Evolutionary conservation across 2,888 invertebrate genomes (phyloP).

Genomic region (Troides oblongomaculatus): DNA sequence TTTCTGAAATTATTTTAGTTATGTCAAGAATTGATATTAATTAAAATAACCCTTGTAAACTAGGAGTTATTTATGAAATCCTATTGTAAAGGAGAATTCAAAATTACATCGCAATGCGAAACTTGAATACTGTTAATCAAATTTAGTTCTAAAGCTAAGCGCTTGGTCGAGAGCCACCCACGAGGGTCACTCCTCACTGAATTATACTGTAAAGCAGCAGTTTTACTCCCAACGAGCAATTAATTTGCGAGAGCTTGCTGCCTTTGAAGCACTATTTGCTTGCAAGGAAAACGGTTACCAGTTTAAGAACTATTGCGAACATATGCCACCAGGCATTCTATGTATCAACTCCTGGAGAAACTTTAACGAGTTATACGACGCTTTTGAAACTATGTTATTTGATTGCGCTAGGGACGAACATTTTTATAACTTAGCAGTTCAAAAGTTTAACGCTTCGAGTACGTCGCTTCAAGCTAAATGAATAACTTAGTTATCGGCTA

Average conservation of each 20-base stretch:
- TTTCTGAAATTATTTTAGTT: too few relatives aligned
- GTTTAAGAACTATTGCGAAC: conserved; percentile 48
- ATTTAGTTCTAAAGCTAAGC: conserved; percentile 36
- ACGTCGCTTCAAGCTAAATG: too few relatives aligned
- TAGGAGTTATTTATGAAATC: neutral
- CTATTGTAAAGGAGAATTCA: neutral
- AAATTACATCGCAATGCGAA: neutral
- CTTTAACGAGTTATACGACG: conserved; percentile 21
- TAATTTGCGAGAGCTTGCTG: conserved; percentile 56
- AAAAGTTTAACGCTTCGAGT: too few relatives aligned
- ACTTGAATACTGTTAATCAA: conserved; percentile 35
- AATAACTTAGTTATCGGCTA: too few relatives aligned
- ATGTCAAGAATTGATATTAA: neutral
- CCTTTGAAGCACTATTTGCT: conserved; percentile 48
- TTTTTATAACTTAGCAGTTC: neutral
- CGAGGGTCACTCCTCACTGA: conserved; percentile 46
- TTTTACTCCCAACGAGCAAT: conserved; percentile 56
- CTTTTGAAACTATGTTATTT: conserved; percentile 14
- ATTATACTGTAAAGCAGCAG: conserved; percentile 49
- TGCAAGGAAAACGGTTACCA: conserved; percentile 44
- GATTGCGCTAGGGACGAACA: conserved; percentile 3
- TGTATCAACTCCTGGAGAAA: conserved; percentile 22
- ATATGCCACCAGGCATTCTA: conserved; percentile 32
- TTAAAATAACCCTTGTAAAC: neutral
- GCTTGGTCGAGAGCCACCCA: conserved; percentile 33